phyloP scores from a whole-genome alignment of 2,888 invertebrate species.

The Epistrophella euchroma region DNA sequence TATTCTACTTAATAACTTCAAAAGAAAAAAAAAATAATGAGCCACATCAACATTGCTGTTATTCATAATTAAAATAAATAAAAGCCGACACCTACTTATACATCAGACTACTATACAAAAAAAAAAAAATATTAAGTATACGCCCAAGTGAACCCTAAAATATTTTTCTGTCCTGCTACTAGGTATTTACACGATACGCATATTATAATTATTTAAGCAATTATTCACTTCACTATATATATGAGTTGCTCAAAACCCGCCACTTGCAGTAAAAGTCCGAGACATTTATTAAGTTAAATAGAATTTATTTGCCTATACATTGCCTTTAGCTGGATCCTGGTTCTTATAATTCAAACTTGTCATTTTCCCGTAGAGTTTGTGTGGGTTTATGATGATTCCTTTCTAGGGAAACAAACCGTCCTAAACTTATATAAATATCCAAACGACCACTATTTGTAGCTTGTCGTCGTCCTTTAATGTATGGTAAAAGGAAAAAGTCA shows the following conservation, averaged over 20 bases:
- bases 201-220: slow-evolving; percentile 17
- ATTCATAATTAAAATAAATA: slow-evolving; percentile 32
- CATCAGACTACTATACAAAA: background rate
- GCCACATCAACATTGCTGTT: slow-evolving; percentile 7
- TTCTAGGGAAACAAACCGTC: background rate
- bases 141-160: slow-evolving; percentile 26
- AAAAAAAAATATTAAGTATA: slow-evolving; percentile 9
- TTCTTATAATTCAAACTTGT: slow-evolving; percentile 38
- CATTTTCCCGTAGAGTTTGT: slow-evolving; percentile 1
- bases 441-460: background rate
- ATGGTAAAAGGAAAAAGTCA: background rate
- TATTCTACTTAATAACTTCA: background rate
- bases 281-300: slow-evolving; percentile 28
- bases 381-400: background rate
- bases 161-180: background rate
- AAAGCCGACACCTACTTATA: slow-evolving; percentile 12
- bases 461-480: slow-evolving; percentile 4
- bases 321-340: background rate
- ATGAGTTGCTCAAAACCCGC: slow-evolving; percentile 2
- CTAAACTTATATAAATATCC: slow-evolving; percentile 21
- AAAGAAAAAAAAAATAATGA: slow-evolving; percentile 18
- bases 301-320: slow-evolving; percentile 11
- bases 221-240: background rate
- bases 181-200: slow-evolving; percentile 20
- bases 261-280: background rate